These are phyloP conservation scores for Glandiceps talaboti DNA, from an alignment of 53 echinoderm and acorn worm genomes.

Conservation along the genomic window DNA sequence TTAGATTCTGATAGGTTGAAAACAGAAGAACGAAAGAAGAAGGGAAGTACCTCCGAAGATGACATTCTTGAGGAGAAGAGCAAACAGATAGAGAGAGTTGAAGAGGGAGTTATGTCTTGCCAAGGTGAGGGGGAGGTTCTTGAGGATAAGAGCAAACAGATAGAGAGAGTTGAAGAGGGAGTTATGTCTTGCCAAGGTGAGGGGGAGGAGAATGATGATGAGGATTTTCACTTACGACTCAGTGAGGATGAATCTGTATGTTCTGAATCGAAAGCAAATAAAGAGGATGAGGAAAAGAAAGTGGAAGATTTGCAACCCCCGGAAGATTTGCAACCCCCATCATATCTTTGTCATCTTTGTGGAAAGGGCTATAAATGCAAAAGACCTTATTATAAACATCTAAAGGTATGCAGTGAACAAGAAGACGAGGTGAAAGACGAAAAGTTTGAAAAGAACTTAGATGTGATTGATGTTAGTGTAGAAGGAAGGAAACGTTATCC, in stretches of 20 bases:
- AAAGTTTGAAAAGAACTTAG: slow-evolving; percentile 16
- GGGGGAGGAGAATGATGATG: too few relatives aligned
- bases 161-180: neutral
- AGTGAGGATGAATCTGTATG: too few relatives aligned
- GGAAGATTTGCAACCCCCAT: neutral
- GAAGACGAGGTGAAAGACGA: neutral
- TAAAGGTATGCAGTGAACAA: neutral
- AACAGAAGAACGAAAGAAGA: too few relatives aligned
- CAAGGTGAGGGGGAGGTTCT: neutral
- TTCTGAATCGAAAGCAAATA: neutral
- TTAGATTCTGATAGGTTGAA: too few relatives aligned
- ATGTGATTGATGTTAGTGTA: slow-evolving; percentile 32
- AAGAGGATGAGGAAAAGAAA: neutral
- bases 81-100: too few relatives aligned
- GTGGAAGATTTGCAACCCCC: neutral
- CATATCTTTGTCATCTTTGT: neutral
- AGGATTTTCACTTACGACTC: too few relatives aligned
- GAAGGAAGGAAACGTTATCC: slow-evolving; percentile 78
- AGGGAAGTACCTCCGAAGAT: too few relatives aligned
- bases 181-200: too few relatives aligned
- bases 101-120: too few relatives aligned
- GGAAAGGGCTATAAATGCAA: neutral
- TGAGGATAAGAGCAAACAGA: too few relatives aligned
- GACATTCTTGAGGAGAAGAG: too few relatives aligned
- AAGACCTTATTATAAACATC: neutral